Base-by-base conservation (phyloP, 2,113 vertebrate genomes). In the Bothrops jararaca region DNA sequence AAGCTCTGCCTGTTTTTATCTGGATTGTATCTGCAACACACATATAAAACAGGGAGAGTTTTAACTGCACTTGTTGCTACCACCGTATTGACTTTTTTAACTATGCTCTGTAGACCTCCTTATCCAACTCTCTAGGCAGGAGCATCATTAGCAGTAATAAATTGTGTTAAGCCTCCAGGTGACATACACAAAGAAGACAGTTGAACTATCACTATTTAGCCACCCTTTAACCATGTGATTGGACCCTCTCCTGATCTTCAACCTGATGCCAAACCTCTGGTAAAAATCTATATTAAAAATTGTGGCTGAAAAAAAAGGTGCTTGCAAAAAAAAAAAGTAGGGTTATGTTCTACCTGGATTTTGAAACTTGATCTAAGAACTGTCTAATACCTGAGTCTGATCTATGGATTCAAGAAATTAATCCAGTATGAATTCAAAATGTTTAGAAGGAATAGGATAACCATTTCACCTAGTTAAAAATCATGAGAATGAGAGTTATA, bases 141-240 rank as follows among this genome's bases (percentile, higher is more conserved):
- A 20, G 48, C 42, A 60, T 18, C 12, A 53, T 50, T 23, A 74
- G 39, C 5, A 24, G 5, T 45, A 22, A 4, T 54, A 69, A 74
- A 15, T 20, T 5, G 34, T 69, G 20, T 53, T 54, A 24, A n/a
- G 48, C 54, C n/a, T 53, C 34, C 3, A 86, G 48, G 34, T 85
- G 26, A 85, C 42, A 26, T 26, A 13, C 2, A 86, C 34, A 64
- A 48, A 0, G 2, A 6, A 53, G 24, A 18, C 10, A 1, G 3
- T 23, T 18, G 90, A 23, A 64, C 26, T 23, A 0, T 91, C 2
- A 23, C 24, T 0, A 0, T 0, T 0, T 53, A 94, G 52, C 4
- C 5, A 11, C 29, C 29, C 29, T 85, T 50, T 60, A 89, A 85
- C 29, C 5, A 29, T 34, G 23, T 15, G 29, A 52, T 58, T 89